phyloP scores from a whole-genome alignment of 2,797 vertebrate genomes.

The Gephyroberyx darwinii region DNA sequence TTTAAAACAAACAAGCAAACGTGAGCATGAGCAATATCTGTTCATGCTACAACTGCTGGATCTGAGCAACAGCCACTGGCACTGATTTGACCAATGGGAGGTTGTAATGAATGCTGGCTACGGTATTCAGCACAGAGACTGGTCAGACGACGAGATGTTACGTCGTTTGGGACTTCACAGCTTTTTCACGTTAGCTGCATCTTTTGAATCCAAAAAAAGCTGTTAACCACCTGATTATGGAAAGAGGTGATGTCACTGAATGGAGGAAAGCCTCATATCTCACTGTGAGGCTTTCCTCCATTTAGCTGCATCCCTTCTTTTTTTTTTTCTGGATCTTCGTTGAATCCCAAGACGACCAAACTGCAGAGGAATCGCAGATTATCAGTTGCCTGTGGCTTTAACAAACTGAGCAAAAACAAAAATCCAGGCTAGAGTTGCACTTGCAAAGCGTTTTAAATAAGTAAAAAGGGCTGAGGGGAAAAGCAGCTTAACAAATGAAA shows the following conservation, averaged over 20 bases:
- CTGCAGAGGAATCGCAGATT: neutral
- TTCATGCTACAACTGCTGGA: constrained; percentile 4
- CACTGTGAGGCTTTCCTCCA: no score
- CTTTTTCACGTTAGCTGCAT: no score
- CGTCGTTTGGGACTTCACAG: no score
- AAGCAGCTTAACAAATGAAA: no score
- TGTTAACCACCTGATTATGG: no score
- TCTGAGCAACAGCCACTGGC: constrained; percentile 22
- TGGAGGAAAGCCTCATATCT: no score
- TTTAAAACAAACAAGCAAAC: constrained; percentile 52
- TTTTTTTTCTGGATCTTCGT: constrained; percentile 5
- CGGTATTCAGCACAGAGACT: constrained; percentile 15
- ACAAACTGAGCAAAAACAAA: constrained; percentile 22
- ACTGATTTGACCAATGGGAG: constrained; percentile 30
- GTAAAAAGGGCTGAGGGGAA: neutral
- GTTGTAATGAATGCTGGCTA: neutral
- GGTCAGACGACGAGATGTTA: neutral
- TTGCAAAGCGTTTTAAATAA: constrained; percentile 7
- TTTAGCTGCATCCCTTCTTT: neutral
- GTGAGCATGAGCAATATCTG: constrained; percentile 20
- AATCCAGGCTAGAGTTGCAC: neutral
- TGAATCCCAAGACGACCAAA: no score
- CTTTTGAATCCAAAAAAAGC: no score
- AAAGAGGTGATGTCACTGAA: no score
- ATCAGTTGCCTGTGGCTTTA: constrained; percentile 24